phyloP scores from a whole-genome alignment of 1,140 invertebrate species.

The Sinella curviseta region DNA sequence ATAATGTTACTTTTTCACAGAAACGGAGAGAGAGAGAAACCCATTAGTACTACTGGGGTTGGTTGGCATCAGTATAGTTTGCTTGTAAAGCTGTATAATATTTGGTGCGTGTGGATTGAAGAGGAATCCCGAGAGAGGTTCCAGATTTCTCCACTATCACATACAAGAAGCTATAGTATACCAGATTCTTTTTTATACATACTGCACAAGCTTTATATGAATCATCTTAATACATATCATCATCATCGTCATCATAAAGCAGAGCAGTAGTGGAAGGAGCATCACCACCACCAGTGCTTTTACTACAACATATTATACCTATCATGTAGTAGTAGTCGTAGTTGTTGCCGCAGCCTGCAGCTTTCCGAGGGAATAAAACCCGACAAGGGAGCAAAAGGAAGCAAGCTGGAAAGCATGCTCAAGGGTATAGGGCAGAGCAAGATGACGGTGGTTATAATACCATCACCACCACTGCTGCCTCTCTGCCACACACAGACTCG shows the following conservation, averaged over 20 bases:
- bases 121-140: background rate
- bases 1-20: background rate
- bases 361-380: slow-evolving; percentile 7
- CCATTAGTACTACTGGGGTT: background rate
- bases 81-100: too few relatives aligned
- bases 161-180: background rate
- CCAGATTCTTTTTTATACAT: too few relatives aligned
- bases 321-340: background rate
- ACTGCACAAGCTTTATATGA: too few relatives aligned
- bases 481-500: background rate
- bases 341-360: background rate
- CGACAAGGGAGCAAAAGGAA: background rate
- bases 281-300: background rate
- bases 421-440: slow-evolving; percentile 2
- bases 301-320: background rate
- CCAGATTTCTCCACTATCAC: background rate
- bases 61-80: too few relatives aligned
- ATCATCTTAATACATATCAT: slow-evolving; percentile 13
- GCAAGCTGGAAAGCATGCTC: background rate
- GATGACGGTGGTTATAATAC: background rate
- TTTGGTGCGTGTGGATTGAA: background rate
- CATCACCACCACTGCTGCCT: background rate
- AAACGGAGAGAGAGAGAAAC: background rate
- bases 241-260: too few relatives aligned
- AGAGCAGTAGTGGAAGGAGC: background rate